Conservation (phyloP, 2,888 invertebrate species). For the Chalcis sispes region DNA sequence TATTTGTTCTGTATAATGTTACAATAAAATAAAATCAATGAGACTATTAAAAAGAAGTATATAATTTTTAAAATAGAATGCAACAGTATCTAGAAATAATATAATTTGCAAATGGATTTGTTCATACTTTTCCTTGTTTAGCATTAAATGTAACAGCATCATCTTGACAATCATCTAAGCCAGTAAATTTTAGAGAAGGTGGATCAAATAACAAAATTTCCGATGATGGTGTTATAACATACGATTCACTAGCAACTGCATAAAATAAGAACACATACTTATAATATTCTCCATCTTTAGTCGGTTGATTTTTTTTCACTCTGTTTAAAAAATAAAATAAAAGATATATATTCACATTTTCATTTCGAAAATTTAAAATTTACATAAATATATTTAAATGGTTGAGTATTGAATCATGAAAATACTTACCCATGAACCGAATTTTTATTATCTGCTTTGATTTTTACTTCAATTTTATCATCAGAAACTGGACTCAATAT, state of each 20-base stretch:
- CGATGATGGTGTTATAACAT: constrained; percentile 83
- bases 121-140: constrained; percentile 75
- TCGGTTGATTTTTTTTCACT: constrained; percentile 36
- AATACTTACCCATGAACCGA: too few species aligned
- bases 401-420: too few species aligned
- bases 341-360: constrained; percentile 3
- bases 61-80: background rate
- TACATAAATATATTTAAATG: too few species aligned
- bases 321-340: constrained; percentile 13
- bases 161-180: constrained; percentile 83
- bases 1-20: background rate
- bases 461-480: constrained; percentile 76
- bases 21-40: constrained; percentile 1
- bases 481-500: constrained; percentile 68
- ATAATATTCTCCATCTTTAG: constrained; percentile 60
- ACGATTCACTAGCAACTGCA: constrained; percentile 69
- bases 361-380: background rate
- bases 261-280: constrained; percentile 75
- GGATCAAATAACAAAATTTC: constrained; percentile 85
- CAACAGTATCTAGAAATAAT: too few species aligned
- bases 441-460: constrained; percentile 64
- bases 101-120: too few species aligned
- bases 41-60: constrained; percentile 6
- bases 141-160: constrained; percentile 82
- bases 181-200: constrained; percentile 79